phyloP scores from a whole-genome alignment of 2,888 invertebrate genomes.

The Steromphala cineraria region DNA sequence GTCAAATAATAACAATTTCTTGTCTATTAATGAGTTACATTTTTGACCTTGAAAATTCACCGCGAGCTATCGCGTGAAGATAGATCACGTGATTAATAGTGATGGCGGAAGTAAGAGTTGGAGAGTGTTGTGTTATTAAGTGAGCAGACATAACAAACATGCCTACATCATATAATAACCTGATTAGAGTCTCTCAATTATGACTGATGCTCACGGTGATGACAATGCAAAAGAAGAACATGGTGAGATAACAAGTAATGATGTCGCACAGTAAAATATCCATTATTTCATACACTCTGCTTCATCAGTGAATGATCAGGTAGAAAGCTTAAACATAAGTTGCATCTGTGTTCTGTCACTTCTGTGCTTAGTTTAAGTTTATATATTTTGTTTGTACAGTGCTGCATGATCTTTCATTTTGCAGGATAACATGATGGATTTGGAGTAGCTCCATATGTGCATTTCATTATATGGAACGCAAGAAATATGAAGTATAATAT shows the following conservation, averaged over 20 bases:
- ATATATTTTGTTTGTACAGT: background rate
- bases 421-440: no score
- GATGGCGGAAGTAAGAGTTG: background rate
- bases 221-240: slow-evolving; percentile 16
- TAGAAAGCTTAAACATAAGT: no score
- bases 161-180: background rate
- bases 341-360: no score
- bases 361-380: no score
- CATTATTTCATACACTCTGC: background rate
- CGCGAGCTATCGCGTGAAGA: background rate
- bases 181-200: background rate
- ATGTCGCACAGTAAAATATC: no score
- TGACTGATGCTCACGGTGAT: slow-evolving; percentile 15
- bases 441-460: no score
- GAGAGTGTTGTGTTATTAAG: slow-evolving; percentile 10
- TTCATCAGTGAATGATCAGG: no score
- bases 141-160: background rate
- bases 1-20: no score
- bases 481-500: no score
- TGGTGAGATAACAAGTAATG: background rate
- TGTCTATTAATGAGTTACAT: no score
- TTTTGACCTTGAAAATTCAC: slow-evolving; percentile 21
- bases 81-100: slow-evolving; percentile 6
- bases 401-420: no score
- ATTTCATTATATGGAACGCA: no score